Percentiles rank a stretch among this genome's conserved stretches.
Evolutionary conservation across 2,888 invertebrate genomes (phyloP).

Genomic region (Caenorhabditis zanzibari): DNA sequence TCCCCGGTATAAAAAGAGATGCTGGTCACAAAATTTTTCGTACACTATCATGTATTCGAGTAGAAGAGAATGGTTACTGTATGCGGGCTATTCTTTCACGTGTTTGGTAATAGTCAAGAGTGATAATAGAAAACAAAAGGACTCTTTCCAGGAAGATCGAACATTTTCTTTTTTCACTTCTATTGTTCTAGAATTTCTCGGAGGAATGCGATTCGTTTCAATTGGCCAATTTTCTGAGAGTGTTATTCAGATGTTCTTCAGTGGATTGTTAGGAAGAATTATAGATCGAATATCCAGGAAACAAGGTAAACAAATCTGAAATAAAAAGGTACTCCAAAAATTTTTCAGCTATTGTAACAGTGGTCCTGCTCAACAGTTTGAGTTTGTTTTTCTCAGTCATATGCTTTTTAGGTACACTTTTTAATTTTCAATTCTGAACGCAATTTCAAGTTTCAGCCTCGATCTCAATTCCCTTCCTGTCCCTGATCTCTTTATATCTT

Average conservation of each 20-base stretch:
- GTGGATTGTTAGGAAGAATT: conserved; percentile 58
- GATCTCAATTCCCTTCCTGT: neutral
- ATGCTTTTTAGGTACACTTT: neutral
- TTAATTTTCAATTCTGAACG: neutral
- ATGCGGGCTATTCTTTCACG: conserved; percentile 63
- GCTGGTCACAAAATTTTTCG: neutral
- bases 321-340: too few relatives aligned
- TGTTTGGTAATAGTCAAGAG: conserved; percentile 61
- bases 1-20: neutral
- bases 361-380: conserved; percentile 66
- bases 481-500: conserved; percentile 19
- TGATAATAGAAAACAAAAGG: neutral
- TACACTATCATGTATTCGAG: neutral
- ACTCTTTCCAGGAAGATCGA: conserved; percentile 69
- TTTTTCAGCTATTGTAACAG: conserved; percentile 53
- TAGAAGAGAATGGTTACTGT: conserved; percentile 12
- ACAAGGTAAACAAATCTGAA: conserved; percentile 41
- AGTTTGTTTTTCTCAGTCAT: conserved; percentile 42
- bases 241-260: conserved; percentile 57
- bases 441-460: conserved; percentile 6
- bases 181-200: conserved; percentile 67
- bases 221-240: conserved; percentile 72
- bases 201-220: conserved; percentile 72
- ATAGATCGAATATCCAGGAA: conserved; percentile 61
- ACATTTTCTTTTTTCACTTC: conserved; percentile 70